Percentiles rank a stretch among this genome's conserved stretches.
phyloP scores from a whole-genome alignment of 64 coral and sea anemone species.

The Cladopsammia gracilis region DNA sequence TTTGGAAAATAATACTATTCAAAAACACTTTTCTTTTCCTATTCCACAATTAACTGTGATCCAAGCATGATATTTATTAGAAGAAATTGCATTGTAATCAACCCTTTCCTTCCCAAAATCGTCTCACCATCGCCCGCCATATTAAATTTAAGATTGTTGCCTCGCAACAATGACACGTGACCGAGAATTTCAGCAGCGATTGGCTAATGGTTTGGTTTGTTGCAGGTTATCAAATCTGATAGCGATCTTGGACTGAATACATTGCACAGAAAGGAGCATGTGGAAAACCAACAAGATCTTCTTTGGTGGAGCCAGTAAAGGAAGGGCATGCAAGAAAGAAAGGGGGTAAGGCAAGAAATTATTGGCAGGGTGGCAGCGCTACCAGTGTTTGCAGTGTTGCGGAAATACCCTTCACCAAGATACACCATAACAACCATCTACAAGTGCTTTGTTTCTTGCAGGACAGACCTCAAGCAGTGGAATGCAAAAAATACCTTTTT shows the following conservation, averaged over 20 bases:
- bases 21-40: no score
- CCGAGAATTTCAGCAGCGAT: no score
- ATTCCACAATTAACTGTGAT: no score
- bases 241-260: background rate
- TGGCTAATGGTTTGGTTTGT: no score
- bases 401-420: background rate
- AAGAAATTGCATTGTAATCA: no score
- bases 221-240: no score
- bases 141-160: no score
- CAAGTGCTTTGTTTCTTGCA: background rate
- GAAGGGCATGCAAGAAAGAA: background rate
- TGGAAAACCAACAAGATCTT: background rate
- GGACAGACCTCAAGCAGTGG: background rate
- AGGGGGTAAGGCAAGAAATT: slow-evolving; percentile 6
- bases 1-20: no score
- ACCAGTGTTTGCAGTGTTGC: background rate
- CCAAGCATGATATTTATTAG: no score
- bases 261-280: slow-evolving; percentile 1
- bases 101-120: no score
- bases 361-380: background rate
- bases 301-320: slow-evolving; percentile 5
- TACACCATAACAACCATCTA: background rate
- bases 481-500: background rate
- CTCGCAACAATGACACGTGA: no score
- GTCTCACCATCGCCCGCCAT: no score